These are phyloP conservation scores for Perizoma flavofasciatum DNA, from an alignment of 2,888 invertebrate species.

Conservation along the genomic window DNA sequence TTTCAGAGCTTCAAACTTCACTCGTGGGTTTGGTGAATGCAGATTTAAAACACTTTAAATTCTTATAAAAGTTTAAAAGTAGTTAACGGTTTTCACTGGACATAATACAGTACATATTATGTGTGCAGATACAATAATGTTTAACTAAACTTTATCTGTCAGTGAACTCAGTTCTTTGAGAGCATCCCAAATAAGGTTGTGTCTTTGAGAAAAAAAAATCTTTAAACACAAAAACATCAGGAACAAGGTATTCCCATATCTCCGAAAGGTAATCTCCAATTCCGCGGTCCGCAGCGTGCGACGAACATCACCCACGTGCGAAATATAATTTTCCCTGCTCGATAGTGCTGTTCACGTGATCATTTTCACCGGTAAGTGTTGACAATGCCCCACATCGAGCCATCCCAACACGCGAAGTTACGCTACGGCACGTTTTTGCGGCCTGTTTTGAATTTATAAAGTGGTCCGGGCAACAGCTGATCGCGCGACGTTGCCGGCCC, in stretches of 20 bases:
- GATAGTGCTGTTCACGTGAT: constrained; percentile 39
- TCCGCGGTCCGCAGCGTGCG: constrained; percentile 6
- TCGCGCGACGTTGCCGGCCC: constrained; percentile 64
- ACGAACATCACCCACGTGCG: constrained; percentile 17
- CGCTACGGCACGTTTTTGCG: constrained; percentile 62
- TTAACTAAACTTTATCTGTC: no score
- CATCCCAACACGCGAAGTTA: constrained; percentile 27
- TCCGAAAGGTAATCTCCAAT: constrained; percentile 15
- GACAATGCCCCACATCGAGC: constrained; percentile 53
- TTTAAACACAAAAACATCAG: background rate
- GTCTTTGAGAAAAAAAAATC: no score
- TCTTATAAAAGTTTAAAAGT: no score
- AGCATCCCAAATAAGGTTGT: no score
- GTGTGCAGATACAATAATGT: no score
- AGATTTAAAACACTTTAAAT: no score
- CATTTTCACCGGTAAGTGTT: constrained; percentile 21
- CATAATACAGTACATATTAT: no score
- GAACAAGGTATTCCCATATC: background rate
- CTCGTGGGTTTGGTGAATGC: no score
- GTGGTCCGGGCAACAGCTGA: constrained; percentile 74
- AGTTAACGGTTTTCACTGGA: no score
- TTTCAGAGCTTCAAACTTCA: background rate
- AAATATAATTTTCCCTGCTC: constrained; percentile 31
- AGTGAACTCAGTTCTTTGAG: no score
- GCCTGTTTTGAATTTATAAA: constrained; percentile 77